These are phyloP conservation scores for Zootoca vivipara DNA, from an alignment of 2,113 vertebrate species.

Conservation along the genomic window DNA sequence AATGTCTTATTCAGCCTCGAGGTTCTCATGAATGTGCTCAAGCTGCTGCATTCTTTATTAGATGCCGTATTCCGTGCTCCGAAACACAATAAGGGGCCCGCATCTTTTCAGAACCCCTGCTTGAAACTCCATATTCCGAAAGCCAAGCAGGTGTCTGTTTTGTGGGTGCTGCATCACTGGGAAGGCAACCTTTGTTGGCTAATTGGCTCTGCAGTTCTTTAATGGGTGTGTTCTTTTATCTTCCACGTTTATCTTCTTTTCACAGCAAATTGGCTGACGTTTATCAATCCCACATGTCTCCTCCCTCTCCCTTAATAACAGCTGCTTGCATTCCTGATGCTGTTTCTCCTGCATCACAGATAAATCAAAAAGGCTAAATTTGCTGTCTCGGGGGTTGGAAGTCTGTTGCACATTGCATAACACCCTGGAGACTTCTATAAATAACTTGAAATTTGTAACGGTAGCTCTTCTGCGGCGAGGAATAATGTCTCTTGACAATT, in stretches of 20 bases:
- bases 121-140: conserved; percentile 2
- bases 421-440: conserved; percentile 56
- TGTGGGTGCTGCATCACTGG: not conserved
- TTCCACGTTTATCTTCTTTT: not conserved
- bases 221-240: not conserved
- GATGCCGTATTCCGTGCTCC: not conserved
- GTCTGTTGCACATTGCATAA: conserved; percentile 53
- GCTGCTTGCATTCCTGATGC: not conserved
- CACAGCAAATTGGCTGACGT: conserved; percentile 15
- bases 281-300: not conserved
- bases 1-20: not conserved
- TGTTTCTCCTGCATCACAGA: not conserved
- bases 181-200: not conserved
- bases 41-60: not conserved
- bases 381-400: conserved; percentile 31
- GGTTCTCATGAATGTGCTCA: not conserved
- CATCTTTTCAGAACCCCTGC: not conserved
- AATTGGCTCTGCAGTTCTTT: not conserved
- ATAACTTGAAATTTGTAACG: conserved; percentile 49
- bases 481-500: conserved; percentile 63
- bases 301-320: not conserved
- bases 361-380: conserved; percentile 32
- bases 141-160: not conserved
- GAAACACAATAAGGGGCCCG: not conserved
- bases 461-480: conserved; percentile 46